Conservation (phyloP, 1,140 invertebrate species). For the Paraescarpia echinospica region DNA sequence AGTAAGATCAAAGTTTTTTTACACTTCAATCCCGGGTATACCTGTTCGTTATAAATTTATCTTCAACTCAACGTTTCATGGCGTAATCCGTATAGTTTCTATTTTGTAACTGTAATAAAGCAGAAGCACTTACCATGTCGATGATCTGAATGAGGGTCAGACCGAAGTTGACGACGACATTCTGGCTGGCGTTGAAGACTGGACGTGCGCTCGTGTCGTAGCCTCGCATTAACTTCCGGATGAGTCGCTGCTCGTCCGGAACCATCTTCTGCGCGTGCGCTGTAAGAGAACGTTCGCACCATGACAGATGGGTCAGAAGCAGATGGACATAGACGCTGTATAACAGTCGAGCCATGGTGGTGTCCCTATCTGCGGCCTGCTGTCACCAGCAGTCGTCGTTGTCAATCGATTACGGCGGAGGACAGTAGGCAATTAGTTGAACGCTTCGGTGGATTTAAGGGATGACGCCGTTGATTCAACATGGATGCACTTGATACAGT, state of each 20-base stretch:
- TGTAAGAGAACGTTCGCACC: slow-evolving; percentile 6
- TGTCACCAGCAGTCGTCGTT: neutral
- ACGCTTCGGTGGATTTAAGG: neutral
- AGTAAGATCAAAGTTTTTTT: too few species aligned
- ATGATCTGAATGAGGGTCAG: slow-evolving; percentile 67
- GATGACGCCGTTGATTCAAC: neutral
- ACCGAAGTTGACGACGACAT: slow-evolving; percentile 64
- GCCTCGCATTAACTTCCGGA: slow-evolving; percentile 61
- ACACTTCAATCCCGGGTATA: too few species aligned
- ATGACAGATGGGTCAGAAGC: neutral
- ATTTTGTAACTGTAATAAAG: neutral
- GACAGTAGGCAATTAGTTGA: neutral
- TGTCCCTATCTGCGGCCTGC: neutral
- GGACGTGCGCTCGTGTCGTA: slow-evolving; percentile 66
- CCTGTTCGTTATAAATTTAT: too few species aligned
- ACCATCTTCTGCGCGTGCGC: slow-evolving; percentile 17
- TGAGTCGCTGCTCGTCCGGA: slow-evolving; percentile 63
- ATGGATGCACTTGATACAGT: neutral
- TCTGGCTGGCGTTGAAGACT: slow-evolving; percentile 62
- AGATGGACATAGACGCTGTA: neutral
- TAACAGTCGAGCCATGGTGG: neutral
- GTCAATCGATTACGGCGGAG: neutral
- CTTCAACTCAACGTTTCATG: too few species aligned
- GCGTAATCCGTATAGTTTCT: too few species aligned
- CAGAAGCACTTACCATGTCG: slow-evolving; percentile 47